Evolutionary conservation across 2,888 invertebrate species (phyloP).

Genomic region (Xestia sexstrigata): DNA sequence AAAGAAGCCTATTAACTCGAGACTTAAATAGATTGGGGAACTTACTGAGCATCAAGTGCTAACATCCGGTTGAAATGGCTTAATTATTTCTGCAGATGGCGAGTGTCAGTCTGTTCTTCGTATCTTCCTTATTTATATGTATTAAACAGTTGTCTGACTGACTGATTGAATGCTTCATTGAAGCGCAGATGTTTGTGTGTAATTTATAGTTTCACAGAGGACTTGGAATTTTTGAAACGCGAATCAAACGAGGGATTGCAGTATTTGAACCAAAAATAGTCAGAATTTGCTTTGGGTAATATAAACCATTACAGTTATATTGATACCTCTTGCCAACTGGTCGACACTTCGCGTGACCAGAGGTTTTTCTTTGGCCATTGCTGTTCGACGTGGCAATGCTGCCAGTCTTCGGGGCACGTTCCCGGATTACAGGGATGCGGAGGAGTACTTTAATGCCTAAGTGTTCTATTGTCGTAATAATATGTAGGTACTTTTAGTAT

Average conservation of each 20-base stretch:
- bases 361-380: no score
- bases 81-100: slow-evolving; percentile 17
- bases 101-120: not conserved
- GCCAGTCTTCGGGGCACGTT: no score
- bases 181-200: not conserved
- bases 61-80: slow-evolving; percentile 7
- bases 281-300: not conserved
- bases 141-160: not conserved
- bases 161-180: not conserved
- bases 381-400: no score
- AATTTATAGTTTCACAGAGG: not conserved
- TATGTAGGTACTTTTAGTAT: no score
- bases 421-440: no score
- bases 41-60: slow-evolving; percentile 1
- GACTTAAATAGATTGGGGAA: no score
- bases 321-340: no score
- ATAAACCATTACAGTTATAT: no score
- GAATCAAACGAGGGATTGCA: not conserved
- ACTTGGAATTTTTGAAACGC: not conserved
- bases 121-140: not conserved
- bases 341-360: not conserved
- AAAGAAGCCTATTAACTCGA: no score
- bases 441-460: no score
- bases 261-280: not conserved
- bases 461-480: no score